phyloP scores from a whole-genome alignment of 2,113 vertebrate species.

The Eublepharis macularius region DNA sequence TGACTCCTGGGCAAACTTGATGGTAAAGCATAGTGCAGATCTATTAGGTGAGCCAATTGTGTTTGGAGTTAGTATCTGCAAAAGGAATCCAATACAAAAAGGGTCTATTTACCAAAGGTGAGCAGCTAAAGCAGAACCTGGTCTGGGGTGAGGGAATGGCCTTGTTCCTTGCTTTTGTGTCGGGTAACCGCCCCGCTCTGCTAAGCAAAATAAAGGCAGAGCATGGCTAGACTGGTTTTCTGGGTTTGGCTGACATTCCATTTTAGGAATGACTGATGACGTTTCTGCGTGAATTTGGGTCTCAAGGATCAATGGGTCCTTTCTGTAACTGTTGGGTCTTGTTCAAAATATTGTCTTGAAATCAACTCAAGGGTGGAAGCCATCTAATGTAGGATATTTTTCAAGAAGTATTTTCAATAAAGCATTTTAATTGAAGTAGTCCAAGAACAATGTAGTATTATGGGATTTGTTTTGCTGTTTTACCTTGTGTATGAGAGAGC shows the following conservation, averaged over 20 bases:
- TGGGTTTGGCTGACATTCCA: too few species aligned
- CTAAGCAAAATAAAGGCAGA: neutral
- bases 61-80: neutral
- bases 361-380: neutral
- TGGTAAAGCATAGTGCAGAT: neutral
- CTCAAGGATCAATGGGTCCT: neutral
- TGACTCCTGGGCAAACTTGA: neutral
- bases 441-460: neutral
- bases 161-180: neutral
- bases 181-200: neutral
- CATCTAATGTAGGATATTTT: neutral
- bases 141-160: neutral
- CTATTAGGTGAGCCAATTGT: neutral
- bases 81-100: neutral
- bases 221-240: too few species aligned
- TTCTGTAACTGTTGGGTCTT: neutral
- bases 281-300: neutral
- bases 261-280: neutral
- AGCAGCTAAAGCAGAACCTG: neutral
- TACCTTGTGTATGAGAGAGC: conserved; percentile 2
- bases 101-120: neutral
- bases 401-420: neutral
- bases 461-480: neutral
- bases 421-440: neutral
- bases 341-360: neutral